Conservation (phyloP, 2,888 invertebrate species). For the Drosophila robusta region DNA sequence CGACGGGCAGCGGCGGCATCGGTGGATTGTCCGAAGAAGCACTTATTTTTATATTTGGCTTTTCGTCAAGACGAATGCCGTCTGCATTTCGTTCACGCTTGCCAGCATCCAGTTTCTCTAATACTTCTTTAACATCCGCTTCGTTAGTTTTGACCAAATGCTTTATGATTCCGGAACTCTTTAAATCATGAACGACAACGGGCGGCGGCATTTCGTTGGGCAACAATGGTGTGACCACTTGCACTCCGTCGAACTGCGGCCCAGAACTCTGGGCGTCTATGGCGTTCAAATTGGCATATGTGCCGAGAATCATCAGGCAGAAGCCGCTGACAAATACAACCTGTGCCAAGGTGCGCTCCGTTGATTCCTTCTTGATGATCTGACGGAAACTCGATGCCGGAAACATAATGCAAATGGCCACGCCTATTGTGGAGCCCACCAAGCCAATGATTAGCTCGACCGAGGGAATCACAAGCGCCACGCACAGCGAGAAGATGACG, state of each 20-base stretch:
- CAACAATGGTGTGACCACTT: conserved; percentile 59
- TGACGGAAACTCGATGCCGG: conserved; percentile 96
- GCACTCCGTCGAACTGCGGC: conserved; percentile 66
- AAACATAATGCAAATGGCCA: conserved; percentile 95
- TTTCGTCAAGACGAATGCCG: conserved; percentile 15
- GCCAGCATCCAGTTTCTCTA: conserved; percentile 35
- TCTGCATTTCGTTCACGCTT: conserved; percentile 21
- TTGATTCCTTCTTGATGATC: conserved; percentile 93
- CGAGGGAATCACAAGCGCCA: conserved; percentile 95
- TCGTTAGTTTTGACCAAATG: conserved; percentile 42
- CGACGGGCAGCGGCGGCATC: conserved; percentile 78
- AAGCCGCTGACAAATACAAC: conserved; percentile 92
- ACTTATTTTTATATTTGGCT: conserved; percentile 22
- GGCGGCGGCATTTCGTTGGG: conserved; percentile 42
- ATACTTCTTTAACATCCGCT: conserved; percentile 16
- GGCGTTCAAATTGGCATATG: conserved; percentile 94
- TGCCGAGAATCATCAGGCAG: conserved; percentile 95
- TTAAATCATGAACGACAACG: conserved; percentile 38
- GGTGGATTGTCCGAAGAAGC: conserved; percentile 55
- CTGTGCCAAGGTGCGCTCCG: conserved; percentile 92
- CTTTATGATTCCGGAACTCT: conserved; percentile 46
- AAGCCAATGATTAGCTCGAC: conserved; percentile 97
- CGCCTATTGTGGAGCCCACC: conserved; percentile 97
- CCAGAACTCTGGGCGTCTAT: conserved; percentile 87
- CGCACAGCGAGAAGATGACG: conserved; percentile 90